Percentiles rank a stretch among this genome's conserved stretches.
Conservation (phyloP, 2,113 vertebrate species). For the Cyanoderma ruficeps region DNA sequence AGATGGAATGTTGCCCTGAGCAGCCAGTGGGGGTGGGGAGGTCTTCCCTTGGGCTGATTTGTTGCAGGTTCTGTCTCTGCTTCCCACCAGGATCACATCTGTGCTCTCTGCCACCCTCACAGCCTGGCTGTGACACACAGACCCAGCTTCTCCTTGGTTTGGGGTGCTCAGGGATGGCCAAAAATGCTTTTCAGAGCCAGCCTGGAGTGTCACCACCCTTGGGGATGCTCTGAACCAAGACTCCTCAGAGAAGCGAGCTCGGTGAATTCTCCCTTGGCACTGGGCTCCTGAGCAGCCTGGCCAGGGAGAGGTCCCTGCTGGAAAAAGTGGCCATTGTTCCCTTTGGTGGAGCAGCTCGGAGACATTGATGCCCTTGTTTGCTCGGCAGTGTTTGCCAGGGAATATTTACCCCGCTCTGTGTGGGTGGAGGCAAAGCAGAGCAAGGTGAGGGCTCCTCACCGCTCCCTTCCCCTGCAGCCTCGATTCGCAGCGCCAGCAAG, state of each 20-base stretch:
- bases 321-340: background rate
- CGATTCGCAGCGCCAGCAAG: rapidly evolving
- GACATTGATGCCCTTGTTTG: background rate
- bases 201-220: background rate
- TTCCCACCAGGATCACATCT: background rate
- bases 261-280: background rate
- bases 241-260: background rate
- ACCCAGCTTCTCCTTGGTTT: background rate
- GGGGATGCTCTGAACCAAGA: background rate
- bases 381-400: slow-evolving; percentile 6
- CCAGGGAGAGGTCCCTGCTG: background rate
- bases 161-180: background rate
- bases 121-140: background rate
- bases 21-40: background rate
- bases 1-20: background rate
- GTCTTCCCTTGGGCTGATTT: background rate
- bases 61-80: background rate
- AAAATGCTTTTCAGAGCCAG: background rate
- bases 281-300: background rate
- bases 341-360: background rate
- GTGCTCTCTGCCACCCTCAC: background rate
- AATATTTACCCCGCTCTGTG: background rate
- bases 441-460: background rate
- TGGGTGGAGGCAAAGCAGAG: background rate
- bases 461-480: background rate